These are phyloP conservation scores for Epistrophe grossulariae DNA, from an alignment of 2,888 invertebrate species.

Conservation along the genomic window DNA sequence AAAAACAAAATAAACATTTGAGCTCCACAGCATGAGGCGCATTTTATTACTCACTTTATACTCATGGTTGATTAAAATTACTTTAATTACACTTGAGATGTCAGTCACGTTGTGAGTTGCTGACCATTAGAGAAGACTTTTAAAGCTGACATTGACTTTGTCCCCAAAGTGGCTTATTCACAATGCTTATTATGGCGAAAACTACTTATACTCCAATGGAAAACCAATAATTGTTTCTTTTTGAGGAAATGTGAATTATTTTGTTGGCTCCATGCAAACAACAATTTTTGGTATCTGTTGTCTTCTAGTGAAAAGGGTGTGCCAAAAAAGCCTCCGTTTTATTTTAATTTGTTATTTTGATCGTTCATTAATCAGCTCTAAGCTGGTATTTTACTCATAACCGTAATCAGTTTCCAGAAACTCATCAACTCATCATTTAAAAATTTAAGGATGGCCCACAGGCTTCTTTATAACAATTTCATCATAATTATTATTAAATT, in stretches of 20 bases:
- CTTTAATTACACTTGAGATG: conserved; percentile 67
- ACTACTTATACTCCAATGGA: conserved; percentile 49
- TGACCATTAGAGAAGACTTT: conserved; percentile 70
- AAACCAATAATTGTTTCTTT: conserved; percentile 32
- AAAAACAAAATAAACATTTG: conserved; percentile 18
- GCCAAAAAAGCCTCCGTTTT: neutral
- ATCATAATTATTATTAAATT: neutral
- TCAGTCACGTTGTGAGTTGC: conserved; percentile 61
- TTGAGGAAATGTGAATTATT: conserved; percentile 49
- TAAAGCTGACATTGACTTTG: conserved; percentile 72
- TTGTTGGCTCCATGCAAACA: neutral
- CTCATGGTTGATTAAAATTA: conserved; percentile 47
- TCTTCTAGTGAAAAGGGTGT: neutral
- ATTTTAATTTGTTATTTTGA: no score
- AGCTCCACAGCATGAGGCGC: conserved; percentile 49
- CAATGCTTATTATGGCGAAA: conserved; percentile 12
- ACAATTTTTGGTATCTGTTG: neutral
- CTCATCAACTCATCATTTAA: no score
- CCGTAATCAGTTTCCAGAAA: no score
- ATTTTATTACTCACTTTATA: conserved; percentile 53
- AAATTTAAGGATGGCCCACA: neutral
- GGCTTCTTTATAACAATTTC: neutral
- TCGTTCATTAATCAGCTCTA: no score
- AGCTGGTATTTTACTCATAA: no score
- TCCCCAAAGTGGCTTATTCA: conserved; percentile 55